phyloP scores from a whole-genome alignment of 2,888 invertebrate species.

The Erebia palarica region DNA sequence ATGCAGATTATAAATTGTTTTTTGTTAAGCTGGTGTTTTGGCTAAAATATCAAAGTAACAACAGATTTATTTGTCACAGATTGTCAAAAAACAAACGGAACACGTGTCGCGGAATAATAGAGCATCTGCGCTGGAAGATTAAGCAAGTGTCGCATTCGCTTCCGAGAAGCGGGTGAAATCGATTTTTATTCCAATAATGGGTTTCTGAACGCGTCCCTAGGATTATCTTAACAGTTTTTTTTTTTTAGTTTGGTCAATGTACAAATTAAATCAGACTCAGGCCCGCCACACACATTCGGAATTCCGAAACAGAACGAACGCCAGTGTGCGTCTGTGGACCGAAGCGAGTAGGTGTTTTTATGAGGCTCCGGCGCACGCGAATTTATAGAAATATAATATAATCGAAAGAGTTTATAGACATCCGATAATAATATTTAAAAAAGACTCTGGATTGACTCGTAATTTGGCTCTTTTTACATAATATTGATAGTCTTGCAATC shows the following conservation, averaged over 20 bases:
- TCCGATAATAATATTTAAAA: no score
- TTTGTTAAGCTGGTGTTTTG: not conserved
- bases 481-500: no score
- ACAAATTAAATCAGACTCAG: not conserved
- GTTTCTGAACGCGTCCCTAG: conserved; percentile 59
- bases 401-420: no score
- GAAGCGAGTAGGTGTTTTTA: no score
- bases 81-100: conserved; percentile 49
- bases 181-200: conserved; percentile 52
- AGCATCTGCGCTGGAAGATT: conserved; percentile 71
- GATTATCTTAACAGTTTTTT: conserved; percentile 56
- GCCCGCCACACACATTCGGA: no score
- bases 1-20: conserved; percentile 1
- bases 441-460: no score
- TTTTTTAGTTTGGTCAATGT: conserved; percentile 37
- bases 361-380: no score
- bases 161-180: conserved; percentile 68
- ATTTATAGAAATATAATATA: no score
- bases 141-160: conserved; percentile 72
- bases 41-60: conserved; percentile 12
- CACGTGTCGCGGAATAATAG: conserved; percentile 75
- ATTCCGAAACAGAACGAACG: no score
- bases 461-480: no score
- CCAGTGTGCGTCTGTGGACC: no score
- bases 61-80: conserved; percentile 35